A percentile compares a stretch with the other conserved stretches of the same genome.
These are phyloP conservation scores for Helleia helle DNA, from an alignment of 2,888 invertebrate genomes.

Conservation along the genomic window DNA sequence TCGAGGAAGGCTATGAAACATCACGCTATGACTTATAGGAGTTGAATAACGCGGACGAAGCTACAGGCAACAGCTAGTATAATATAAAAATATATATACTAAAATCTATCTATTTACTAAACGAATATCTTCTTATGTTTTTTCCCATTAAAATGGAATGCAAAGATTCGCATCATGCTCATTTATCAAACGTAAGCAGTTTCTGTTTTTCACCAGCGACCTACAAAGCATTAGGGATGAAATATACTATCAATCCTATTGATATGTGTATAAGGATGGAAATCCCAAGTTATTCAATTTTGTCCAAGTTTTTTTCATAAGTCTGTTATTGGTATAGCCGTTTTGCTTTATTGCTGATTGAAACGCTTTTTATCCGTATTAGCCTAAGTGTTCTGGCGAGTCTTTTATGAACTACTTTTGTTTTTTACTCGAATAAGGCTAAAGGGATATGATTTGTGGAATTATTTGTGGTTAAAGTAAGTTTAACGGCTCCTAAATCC, in stretches of 20 bases:
- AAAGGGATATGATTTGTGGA: too few species aligned
- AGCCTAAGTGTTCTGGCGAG: neutral
- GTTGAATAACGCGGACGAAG: too few species aligned
- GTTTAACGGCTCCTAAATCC: too few species aligned
- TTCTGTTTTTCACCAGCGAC: slow-evolving; percentile 23
- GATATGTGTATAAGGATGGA: slow-evolving; percentile 8
- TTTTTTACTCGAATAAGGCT: neutral
- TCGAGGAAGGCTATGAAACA: too few species aligned
- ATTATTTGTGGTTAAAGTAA: too few species aligned
- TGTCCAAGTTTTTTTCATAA: neutral
- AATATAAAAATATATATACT: too few species aligned
- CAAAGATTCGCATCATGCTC: slow-evolving; percentile 17
- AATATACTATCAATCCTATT: slow-evolving; percentile 11
- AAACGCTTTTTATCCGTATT: neutral
- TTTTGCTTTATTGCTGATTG: neutral
- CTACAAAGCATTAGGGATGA: slow-evolving; percentile 16
- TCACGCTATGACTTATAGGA: too few species aligned
- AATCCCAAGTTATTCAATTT: slow-evolving; percentile 4
- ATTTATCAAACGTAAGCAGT: slow-evolving; percentile 21
- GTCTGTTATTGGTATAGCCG: neutral
- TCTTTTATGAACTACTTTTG: neutral
- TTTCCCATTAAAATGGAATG: too few species aligned
- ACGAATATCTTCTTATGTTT: too few species aligned
- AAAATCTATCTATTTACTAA: too few species aligned
- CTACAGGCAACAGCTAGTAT: too few species aligned